Evolutionary conservation across 1,140 invertebrate species (phyloP).

Genomic region (Drosophila repletoides): DNA sequence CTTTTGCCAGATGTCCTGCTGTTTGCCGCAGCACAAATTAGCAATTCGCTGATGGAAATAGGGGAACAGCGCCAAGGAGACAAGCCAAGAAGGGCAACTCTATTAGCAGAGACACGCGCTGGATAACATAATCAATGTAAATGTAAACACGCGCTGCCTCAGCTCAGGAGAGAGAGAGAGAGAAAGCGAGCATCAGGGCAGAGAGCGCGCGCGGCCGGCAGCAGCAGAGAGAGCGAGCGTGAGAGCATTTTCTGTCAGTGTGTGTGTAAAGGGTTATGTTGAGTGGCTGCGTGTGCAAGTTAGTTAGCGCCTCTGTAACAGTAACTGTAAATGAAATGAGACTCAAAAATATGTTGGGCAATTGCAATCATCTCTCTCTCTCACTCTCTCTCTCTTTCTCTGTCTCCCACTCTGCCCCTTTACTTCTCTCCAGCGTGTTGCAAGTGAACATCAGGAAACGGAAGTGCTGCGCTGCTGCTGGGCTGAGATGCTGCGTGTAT

Average conservation of each 20-base stretch:
- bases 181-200: constrained; percentile 3
- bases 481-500: constrained; percentile 11
- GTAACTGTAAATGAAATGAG: constrained; percentile 64
- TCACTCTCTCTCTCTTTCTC: not conserved
- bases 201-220: constrained; percentile 6
- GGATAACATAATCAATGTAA: constrained; percentile 78
- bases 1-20: constrained; percentile 45
- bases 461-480: constrained; percentile 50
- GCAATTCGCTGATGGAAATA: constrained; percentile 8
- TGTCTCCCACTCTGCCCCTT: constrained; percentile 2
- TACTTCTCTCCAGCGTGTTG: constrained; percentile 25
- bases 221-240: constrained; percentile 54
- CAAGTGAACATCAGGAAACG: constrained; percentile 62
- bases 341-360: constrained; percentile 56
- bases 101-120: constrained; percentile 63
- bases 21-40: constrained; percentile 31
- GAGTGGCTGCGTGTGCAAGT: constrained; percentile 26
- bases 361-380: constrained; percentile 44
- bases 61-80: not conserved
- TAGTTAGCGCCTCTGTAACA: no score
- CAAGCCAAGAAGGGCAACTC: constrained; percentile 47
- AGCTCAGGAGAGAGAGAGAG: constrained; percentile 31
- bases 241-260: constrained; percentile 19
- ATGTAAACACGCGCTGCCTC: constrained; percentile 61
- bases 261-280: constrained; percentile 62